A percentile compares a stretch with the other conserved stretches of the same genome.
Conservation (phyloP, 37 sponge, comb jelly and placozoan genomes). For the Aplysina aerophoba region DNA sequence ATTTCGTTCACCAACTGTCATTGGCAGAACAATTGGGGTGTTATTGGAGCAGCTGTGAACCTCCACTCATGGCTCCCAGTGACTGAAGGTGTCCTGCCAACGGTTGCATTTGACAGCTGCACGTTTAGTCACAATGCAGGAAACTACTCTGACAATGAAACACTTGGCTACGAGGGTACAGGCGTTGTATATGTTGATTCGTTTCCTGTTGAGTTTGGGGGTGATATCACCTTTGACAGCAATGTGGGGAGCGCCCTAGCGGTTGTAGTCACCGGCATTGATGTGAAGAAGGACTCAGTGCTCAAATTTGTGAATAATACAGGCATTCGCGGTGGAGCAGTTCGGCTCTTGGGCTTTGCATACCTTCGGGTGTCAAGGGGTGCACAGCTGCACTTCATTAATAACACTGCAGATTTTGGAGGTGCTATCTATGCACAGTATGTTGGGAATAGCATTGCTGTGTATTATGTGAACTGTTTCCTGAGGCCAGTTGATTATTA, state of each 20-base stretch:
- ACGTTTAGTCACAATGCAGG: conserved; percentile 30
- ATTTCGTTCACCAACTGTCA: conserved; percentile 31
- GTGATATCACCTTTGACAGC: conserved; percentile 7
- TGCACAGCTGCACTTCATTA: conserved; percentile 15
- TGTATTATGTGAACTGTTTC: conserved; percentile 49
- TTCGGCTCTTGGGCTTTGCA: conserved; percentile 39
- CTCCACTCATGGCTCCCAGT: conserved; percentile 4
- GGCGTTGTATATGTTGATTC: conserved; percentile 54
- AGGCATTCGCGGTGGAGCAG: conserved; percentile 52
- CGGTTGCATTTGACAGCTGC: conserved; percentile 7
- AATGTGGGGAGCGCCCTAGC: conserved; percentile 60
- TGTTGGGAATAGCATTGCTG: conserved; percentile 37
- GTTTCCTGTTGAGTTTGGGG: conserved; percentile 35
- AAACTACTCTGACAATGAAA: background rate
- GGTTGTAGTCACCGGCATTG: conserved; percentile 30
- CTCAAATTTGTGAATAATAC: conserved; percentile 28
- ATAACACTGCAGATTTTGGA: conserved; percentile 48
- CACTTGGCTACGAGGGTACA: background rate
- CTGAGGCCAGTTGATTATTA: conserved; percentile 42
- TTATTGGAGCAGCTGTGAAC: conserved; percentile 46
- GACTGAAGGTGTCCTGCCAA: conserved; percentile 15
- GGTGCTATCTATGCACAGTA: conserved; percentile 61
- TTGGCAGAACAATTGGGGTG: conserved; percentile 22
- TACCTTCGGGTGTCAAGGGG: conserved; percentile 25
- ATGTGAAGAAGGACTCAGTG: background rate